Conservation (phyloP, 1,140 invertebrate species). For the Parapsyche elsis region DNA sequence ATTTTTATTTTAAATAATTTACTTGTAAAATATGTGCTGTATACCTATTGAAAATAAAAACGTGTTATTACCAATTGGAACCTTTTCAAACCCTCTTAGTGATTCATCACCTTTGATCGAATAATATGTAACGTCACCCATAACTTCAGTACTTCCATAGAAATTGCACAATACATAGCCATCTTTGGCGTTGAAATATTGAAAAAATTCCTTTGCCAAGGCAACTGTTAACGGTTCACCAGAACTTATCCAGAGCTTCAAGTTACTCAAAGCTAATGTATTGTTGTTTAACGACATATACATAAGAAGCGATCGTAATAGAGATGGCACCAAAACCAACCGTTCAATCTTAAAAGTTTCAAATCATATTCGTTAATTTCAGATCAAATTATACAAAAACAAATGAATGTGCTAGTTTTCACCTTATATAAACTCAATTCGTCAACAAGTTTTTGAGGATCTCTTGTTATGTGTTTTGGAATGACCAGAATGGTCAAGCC, state of each 20-base stretch:
- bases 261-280: constrained; percentile 65
- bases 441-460: constrained; percentile 78
- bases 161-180: constrained; percentile 81
- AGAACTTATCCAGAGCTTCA: constrained; percentile 85
- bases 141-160: constrained; percentile 90
- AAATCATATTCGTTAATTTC: not conserved
- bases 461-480: constrained; percentile 75
- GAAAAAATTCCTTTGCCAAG: constrained; percentile 79
- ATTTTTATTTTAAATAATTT: constrained; percentile 26
- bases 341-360: constrained; percentile 72
- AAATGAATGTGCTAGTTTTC: not conserved
- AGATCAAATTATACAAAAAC: not conserved
- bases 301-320: constrained; percentile 81
- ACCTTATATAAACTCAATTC: constrained; percentile 77
- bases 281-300: constrained; percentile 69
- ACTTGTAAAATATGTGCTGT: not conserved
- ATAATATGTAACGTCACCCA: constrained; percentile 83
- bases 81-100: constrained; percentile 72
- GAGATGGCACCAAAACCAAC: constrained; percentile 84
- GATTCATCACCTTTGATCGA: constrained; percentile 67
- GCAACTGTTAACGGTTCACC: constrained; percentile 79
- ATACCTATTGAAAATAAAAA: not conserved
- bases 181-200: constrained; percentile 70
- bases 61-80: constrained; percentile 78
- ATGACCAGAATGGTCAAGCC: constrained; percentile 77